Conservation (phyloP, 2,888 invertebrate genomes). For the Carabus problematicus region DNA sequence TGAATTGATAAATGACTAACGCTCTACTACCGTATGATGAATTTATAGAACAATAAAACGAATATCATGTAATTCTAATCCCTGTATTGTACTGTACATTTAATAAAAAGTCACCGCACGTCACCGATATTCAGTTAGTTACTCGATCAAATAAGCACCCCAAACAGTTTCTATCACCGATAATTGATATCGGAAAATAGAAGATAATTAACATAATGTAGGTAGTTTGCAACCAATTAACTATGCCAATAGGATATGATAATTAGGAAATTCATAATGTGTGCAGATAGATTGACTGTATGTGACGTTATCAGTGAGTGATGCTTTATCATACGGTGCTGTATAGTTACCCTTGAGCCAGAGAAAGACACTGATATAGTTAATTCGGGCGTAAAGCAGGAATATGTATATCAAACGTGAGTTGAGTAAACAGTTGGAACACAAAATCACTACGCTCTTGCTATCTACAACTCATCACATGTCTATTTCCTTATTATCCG, state of each 20-base stretch:
- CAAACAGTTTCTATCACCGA: too few species aligned
- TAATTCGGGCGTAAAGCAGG: conserved; percentile 29
- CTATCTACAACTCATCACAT: conserved; percentile 4
- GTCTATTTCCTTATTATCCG: conserved; percentile 16
- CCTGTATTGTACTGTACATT: neutral
- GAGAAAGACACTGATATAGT: neutral
- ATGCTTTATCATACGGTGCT: neutral
- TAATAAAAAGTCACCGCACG: too few species aligned
- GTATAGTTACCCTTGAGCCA: neutral
- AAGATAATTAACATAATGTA: too few species aligned
- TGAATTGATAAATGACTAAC: conserved; percentile 38
- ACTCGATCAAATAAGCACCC: too few species aligned
- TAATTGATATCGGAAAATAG: too few species aligned
- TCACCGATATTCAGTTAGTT: too few species aligned
- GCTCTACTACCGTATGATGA: conserved; percentile 30
- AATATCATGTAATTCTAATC: conserved; percentile 24
- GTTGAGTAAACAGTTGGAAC: conserved; percentile 32
- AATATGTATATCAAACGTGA: conserved; percentile 34
- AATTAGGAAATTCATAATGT: too few species aligned
- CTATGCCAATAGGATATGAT: too few species aligned
- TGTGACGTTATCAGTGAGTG: neutral
- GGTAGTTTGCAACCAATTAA: too few species aligned
- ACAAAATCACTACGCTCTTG: conserved; percentile 27
- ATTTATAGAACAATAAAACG: conserved; percentile 37
- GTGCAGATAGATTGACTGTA: conserved; percentile 1